Percentiles rank a stretch among this genome's conserved stretches.
Evolutionary conservation across 2,797 vertebrate species (phyloP).

Genomic region (Myiothlypis chrysogaster): DNA sequence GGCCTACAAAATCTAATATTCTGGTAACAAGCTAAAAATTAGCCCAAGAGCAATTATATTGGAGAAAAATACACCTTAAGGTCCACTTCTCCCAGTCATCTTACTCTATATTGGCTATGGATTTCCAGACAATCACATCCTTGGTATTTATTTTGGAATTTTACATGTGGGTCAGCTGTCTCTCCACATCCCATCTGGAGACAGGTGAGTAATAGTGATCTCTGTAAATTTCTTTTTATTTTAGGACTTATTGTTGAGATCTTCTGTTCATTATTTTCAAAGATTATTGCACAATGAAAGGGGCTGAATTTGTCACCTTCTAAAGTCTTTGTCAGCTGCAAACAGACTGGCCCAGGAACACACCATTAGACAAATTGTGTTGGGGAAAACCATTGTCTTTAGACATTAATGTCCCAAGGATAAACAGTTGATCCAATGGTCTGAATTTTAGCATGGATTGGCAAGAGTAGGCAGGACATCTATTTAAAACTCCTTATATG

Average conservation of each 20-base stretch:
- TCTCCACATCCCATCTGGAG: background rate
- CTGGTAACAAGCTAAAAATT: background rate
- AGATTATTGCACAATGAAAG: background rate
- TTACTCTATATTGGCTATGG: background rate
- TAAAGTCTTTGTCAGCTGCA: background rate
- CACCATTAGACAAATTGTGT: accelerated
- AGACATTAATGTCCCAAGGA: background rate
- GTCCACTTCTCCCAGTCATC: background rate
- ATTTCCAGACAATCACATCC: background rate
- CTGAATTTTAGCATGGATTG: background rate
- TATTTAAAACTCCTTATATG: background rate
- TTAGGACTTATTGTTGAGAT: background rate
- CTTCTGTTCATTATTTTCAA: background rate
- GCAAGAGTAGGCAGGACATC: background rate
- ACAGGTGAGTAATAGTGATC: background rate
- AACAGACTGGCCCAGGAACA: background rate
- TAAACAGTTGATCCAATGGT: background rate
- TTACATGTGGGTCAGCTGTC: background rate
- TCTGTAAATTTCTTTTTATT: background rate
- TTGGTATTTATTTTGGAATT: background rate
- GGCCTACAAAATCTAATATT: background rate
- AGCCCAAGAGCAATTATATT: background rate
- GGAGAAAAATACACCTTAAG: background rate
- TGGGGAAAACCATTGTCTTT: background rate
- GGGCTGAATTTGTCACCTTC: background rate